Percentiles rank a stretch among this genome's conserved stretches.
Conservation (phyloP, 2,888 invertebrate species). For the Cosmorhoe ocellata region DNA sequence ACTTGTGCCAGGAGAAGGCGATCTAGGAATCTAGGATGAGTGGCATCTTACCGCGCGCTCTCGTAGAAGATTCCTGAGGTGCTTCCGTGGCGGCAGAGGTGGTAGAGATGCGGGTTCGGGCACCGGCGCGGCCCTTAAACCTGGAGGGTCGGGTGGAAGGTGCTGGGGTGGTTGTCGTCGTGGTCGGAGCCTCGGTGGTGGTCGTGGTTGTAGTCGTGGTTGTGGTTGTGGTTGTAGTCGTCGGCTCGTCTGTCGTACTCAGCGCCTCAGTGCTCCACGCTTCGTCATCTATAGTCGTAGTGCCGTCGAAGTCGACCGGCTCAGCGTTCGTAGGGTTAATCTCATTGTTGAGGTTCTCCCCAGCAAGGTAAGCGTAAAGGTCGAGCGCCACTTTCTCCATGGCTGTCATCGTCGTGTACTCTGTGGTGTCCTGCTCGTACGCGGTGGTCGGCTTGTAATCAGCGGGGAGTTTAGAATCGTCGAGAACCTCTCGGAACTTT, state of each 20-base stretch:
- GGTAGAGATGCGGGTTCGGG: slow-evolving; percentile 73
- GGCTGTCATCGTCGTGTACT: slow-evolving; percentile 85
- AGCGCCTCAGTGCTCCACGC: slow-evolving; percentile 73
- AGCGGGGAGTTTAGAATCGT: slow-evolving; percentile 69
- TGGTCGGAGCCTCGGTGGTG: slow-evolving; percentile 77
- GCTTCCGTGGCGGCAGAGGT: slow-evolving; percentile 68
- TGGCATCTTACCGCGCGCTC: slow-evolving; percentile 71
- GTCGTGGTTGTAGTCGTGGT: slow-evolving; percentile 83
- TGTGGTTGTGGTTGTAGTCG: slow-evolving; percentile 80
- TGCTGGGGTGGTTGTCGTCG: slow-evolving; percentile 71
- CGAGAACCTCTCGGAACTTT: slow-evolving; percentile 66
- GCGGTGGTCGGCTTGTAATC: slow-evolving; percentile 70
- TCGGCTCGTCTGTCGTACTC: slow-evolving; percentile 73
- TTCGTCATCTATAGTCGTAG: slow-evolving; percentile 59
- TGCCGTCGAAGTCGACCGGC: slow-evolving; percentile 58
- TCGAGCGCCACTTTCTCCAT: slow-evolving; percentile 93
- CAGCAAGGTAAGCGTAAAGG: slow-evolving; percentile 89
- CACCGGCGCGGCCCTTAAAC: slow-evolving; percentile 69
- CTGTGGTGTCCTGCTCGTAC: slow-evolving; percentile 77
- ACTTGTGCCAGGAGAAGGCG: too few species aligned
- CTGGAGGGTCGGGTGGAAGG: slow-evolving; percentile 71
- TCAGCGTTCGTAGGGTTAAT: slow-evolving; percentile 63
- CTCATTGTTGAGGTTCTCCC: slow-evolving; percentile 84
- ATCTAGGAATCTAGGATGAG: too few species aligned
- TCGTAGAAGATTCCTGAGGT: slow-evolving; percentile 70